Conservation (phyloP, 2,113 vertebrate genomes). For the Lichenostomus cassidix region DNA sequence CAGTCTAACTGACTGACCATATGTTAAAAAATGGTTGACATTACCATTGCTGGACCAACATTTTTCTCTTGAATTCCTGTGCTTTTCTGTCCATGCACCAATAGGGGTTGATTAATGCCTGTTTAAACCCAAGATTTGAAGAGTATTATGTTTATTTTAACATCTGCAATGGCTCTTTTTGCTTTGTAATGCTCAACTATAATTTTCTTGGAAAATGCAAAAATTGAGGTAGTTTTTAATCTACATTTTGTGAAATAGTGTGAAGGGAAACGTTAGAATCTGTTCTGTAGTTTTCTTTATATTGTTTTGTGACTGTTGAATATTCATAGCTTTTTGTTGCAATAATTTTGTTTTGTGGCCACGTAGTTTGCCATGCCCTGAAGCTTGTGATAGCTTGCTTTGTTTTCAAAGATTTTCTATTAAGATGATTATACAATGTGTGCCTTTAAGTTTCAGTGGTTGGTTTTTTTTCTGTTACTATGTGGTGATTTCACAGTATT, state of each 20-base stretch:
- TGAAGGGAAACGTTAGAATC: neutral
- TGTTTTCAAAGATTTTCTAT: conserved; percentile 63
- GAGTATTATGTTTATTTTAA: neutral
- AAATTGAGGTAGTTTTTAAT: neutral
- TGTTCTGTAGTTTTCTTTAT: neutral
- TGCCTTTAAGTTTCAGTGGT: conserved; percentile 21
- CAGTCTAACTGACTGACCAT: neutral
- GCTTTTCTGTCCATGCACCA: neutral
- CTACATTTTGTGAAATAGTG: neutral
- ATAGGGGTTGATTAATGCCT: neutral
- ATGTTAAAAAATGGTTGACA: neutral
- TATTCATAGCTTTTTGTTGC: neutral
- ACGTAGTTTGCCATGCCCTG: neutral
- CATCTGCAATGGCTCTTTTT: neutral
- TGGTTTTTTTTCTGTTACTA: neutral
- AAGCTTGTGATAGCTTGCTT: neutral
- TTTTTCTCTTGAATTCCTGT: neutral
- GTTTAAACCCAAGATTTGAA: neutral
- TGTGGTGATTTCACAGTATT: conserved; percentile 59
- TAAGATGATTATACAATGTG: conserved; percentile 14
- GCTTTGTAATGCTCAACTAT: neutral
- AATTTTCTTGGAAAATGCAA: neutral
- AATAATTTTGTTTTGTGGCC: neutral
- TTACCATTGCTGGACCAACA: neutral
- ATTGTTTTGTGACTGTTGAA: neutral